Conservation (phyloP, 2,888 invertebrate genomes). For the Trissonchulus latispiculum region DNA sequence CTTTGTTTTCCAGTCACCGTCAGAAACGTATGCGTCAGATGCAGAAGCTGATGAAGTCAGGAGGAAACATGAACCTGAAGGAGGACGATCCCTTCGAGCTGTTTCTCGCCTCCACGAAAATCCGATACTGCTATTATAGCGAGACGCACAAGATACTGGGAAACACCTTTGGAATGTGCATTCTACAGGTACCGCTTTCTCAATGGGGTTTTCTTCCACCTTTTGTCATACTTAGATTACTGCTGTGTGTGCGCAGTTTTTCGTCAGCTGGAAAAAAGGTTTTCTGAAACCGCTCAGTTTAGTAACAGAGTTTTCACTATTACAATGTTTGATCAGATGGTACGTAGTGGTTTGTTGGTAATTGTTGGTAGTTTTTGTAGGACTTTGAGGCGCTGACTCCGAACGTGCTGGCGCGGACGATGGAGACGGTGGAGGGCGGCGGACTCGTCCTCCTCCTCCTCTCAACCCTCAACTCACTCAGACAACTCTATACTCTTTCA, state of each 20-base stretch:
- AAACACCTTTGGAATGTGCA: conserved; percentile 89
- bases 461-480: conserved; percentile 70
- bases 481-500: conserved; percentile 85
- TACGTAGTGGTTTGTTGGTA: not conserved
- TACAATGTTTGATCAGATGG: too few species aligned
- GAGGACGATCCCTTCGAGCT: conserved; percentile 94
- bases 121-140: conserved; percentile 90
- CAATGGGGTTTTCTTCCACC: too few species aligned
- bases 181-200: conserved; percentile 82
- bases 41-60: conserved; percentile 72
- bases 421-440: conserved; percentile 98
- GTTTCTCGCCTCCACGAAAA: conserved; percentile 87
- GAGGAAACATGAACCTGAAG: conserved; percentile 67
- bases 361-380: conserved; percentile 46
- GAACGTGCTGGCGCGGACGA: conserved; percentile 83
- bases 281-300: too few species aligned
- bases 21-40: conserved; percentile 78
- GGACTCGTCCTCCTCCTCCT: conserved; percentile 72
- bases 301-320: too few species aligned
- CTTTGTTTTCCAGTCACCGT: conserved; percentile 58
- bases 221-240: too few species aligned
- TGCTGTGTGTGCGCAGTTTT: too few species aligned
- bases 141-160: conserved; percentile 97
- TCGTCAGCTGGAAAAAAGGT: too few species aligned
- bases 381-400: conserved; percentile 97